Evolutionary conservation across 1,140 invertebrate genomes (phyloP).

Genomic region (Tetranychus cinnabarinus): DNA sequence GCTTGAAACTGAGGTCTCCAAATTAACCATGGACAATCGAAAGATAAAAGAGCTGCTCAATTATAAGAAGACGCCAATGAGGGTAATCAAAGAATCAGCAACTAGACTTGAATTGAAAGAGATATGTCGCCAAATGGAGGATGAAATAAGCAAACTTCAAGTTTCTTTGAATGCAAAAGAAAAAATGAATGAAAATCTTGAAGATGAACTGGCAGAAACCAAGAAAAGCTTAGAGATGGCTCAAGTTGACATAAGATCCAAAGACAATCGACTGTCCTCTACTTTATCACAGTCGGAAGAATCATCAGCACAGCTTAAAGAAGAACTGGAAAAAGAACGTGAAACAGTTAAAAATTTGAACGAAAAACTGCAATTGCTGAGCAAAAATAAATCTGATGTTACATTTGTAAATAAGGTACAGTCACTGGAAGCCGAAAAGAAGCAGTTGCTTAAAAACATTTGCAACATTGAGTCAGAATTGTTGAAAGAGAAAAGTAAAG

Average conservation of each 20-base stretch:
- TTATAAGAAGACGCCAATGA: conserved; percentile 33
- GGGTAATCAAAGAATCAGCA: conserved; percentile 41
- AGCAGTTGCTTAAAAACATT: background rate
- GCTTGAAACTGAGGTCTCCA: background rate
- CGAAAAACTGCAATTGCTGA: background rate
- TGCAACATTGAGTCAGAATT: background rate
- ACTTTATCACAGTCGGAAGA: conserved; percentile 19
- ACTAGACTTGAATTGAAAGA: conserved; percentile 42
- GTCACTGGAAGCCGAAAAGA: background rate
- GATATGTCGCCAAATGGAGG: conserved; percentile 50
- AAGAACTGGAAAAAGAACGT: conserved; percentile 57
- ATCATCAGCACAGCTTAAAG: conserved; percentile 59
- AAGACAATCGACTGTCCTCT: background rate
- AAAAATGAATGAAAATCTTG: conserved; percentile 22
- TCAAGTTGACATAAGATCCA: conserved; percentile 22
- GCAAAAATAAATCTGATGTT: background rate
- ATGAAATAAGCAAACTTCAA: conserved; percentile 43
- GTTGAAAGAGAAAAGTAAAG: background rate
- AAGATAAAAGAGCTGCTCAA: conserved; percentile 16
- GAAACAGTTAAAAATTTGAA: conserved; percentile 9
- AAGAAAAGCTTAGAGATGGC: conserved; percentile 29
- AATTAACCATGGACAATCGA: background rate
- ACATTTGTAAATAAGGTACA: background rate
- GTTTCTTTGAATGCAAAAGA: conserved; percentile 33
- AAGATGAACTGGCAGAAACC: conserved; percentile 26